phyloP scores from a whole-genome alignment of 1,140 invertebrate genomes.

The Sycophila sp. region DNA sequence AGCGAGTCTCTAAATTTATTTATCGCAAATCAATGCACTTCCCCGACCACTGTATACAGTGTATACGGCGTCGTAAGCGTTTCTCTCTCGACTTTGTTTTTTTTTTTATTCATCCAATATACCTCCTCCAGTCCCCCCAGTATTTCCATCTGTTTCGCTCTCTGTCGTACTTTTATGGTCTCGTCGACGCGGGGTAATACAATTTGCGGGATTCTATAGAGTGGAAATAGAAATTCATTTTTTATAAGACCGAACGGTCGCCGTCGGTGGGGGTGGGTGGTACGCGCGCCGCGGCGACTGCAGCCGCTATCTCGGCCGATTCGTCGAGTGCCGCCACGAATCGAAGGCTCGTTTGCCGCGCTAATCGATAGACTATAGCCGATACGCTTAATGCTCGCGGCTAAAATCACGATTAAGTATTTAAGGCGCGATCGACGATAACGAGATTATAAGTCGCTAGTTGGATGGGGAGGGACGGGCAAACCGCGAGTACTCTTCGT shows the following conservation, averaged over 20 bases:
- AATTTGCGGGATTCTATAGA: conserved; percentile 13
- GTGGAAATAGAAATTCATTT: conserved; percentile 29
- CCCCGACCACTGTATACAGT: too few species aligned
- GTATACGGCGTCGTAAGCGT: too few species aligned
- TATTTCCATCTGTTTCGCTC: background rate
- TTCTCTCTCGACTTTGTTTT: conserved; percentile 3
- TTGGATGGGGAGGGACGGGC: background rate
- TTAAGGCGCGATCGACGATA: conserved; percentile 9
- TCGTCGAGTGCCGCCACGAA: background rate
- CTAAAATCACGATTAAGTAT: conserved; percentile 27
- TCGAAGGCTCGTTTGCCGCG: background rate
- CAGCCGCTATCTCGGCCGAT: too few species aligned
- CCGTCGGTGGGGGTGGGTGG: background rate
- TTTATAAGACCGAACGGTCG: conserved; percentile 1
- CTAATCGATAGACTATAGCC: conserved; percentile 27
- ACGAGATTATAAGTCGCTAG: conserved; percentile 26
- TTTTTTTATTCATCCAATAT: background rate
- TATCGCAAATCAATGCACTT: too few species aligned
- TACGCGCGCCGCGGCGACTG: background rate
- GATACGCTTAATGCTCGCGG: background rate
- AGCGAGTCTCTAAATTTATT: too few species aligned
- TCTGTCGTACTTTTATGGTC: background rate
- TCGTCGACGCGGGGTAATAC: background rate
- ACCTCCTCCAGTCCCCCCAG: background rate
- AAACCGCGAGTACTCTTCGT: too few species aligned